Base-by-base conservation (phyloP, 2,888 invertebrate genomes). In the Lycaena phlaeas region DNA sequence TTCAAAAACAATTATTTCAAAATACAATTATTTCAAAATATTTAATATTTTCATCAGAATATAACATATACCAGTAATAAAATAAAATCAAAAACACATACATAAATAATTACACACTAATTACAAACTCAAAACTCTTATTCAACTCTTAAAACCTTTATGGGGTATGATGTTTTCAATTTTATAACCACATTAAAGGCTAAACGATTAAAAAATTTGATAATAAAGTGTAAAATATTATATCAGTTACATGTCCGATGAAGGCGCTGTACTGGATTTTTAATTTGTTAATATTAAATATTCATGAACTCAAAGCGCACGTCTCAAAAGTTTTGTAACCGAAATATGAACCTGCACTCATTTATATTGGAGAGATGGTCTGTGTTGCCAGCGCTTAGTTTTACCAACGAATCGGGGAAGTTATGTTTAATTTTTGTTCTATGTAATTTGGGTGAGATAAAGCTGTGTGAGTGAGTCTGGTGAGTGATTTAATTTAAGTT, bases 211-310 rank as follows among this genome's bases (percentile, higher is more conserved):
- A 27, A 38, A 27, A 37, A 27, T 17, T 27, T 38, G 27, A 15
- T 27, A 22, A 37, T 15, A 11, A 27, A 37, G 15, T 17, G 10
- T 38, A 38, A 27, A 27, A 15, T 15, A 27, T 37, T 11, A 37
- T 14, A 27, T 15, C 27, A 27, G 27, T 14, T 14, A 27, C 26
- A 27, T 37, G 17, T 27, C 27, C 39, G 15, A n/a, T n/a, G n/a
- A n/a, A 25, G 26, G 10, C 12, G 15, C 15, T 17, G 10, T 11
- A 22, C 22, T 14, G 22, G 25, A 9, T 29, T 30, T 79, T 78
- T 79, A 82, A 81, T 77, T 78, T 81, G 78, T 81, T 74, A 79
- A 81, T 79, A 81, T 79, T 81, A 78, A 72, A 81, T 82, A 81
- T 82, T 81, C 81, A 82, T 81, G 79, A 82, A 75, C 41, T 46